These are phyloP conservation scores for Amyelois transitella DNA, from an alignment of 1,140 invertebrate species.

Conservation along the genomic window DNA sequence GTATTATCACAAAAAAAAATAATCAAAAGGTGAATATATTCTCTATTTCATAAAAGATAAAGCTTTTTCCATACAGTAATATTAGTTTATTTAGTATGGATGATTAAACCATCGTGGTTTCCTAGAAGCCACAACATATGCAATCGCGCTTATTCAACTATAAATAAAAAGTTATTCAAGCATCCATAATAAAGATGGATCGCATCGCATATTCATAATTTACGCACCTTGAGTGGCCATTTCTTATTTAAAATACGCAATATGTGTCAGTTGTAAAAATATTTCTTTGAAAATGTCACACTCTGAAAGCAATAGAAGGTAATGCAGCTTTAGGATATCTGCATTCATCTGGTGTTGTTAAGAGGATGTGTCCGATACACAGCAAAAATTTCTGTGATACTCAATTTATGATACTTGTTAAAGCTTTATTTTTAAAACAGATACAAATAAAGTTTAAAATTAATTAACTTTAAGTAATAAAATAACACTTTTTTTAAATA, in stretches of 20 bases:
- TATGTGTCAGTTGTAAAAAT: conserved; percentile 42
- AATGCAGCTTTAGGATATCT: not conserved
- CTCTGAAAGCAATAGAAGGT: conserved; percentile 1
- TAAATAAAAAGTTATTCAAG: conserved; percentile 4
- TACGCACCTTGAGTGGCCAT: conserved; percentile 37
- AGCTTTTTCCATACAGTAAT: too few species aligned
- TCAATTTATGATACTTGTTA: not conserved
- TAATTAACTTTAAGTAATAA: too few species aligned
- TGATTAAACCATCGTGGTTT: too few species aligned
- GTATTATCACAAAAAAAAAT: too few species aligned
- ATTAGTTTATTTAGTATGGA: too few species aligned
- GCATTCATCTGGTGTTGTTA: conserved; percentile 21
- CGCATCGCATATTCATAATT: conserved; percentile 22
- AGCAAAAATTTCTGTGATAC: not conserved
- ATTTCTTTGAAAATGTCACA: conserved; percentile 10
- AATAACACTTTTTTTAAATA: too few species aligned
- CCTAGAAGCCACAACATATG: too few species aligned
- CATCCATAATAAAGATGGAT: conserved; percentile 38
- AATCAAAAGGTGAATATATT: too few species aligned
- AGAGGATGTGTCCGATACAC: not conserved
- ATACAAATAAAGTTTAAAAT: too few species aligned
- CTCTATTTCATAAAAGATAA: too few species aligned
- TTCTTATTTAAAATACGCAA: conserved; percentile 39
- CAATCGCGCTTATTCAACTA: not conserved
- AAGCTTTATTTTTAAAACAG: not conserved